phyloP scores from a whole-genome alignment of 1,140 invertebrate genomes.

The Sinonovacula constricta region DNA sequence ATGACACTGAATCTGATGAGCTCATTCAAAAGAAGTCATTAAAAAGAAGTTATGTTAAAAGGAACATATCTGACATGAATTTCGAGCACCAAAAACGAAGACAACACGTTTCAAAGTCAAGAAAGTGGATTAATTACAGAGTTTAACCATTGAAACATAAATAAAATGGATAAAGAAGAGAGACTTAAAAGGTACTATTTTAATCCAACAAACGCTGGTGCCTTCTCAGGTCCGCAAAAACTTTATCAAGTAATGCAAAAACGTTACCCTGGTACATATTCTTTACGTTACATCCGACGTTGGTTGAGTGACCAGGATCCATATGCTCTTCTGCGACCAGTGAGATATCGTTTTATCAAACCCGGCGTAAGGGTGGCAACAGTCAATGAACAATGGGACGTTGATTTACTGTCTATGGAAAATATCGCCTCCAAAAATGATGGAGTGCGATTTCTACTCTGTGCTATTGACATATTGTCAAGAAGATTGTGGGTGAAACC shows the following conservation, averaged over 20 bases:
- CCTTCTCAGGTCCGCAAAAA: not conserved
- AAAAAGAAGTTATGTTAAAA: no score
- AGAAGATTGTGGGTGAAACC: conserved; percentile 43
- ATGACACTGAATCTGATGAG: no score
- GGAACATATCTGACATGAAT: no score
- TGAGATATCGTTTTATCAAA: conserved; percentile 14
- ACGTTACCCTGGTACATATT: not conserved
- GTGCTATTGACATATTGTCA: conserved; percentile 44
- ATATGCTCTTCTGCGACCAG: conserved; percentile 11
- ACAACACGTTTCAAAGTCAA: no score
- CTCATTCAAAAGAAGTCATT: no score
- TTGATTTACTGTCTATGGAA: conserved; percentile 41
- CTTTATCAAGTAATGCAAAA: not conserved
- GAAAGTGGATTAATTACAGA: no score
- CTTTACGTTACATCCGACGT: not conserved
- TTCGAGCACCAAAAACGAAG: no score
- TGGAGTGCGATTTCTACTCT: conserved; percentile 28
- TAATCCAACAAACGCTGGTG: not conserved
- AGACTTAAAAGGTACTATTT: not conserved
- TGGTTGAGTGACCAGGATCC: conserved; percentile 40
- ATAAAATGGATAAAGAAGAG: conserved; percentile 17
- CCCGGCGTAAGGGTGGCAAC: conserved; percentile 13
- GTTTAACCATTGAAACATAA: no score
- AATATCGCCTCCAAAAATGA: conserved; percentile 27
- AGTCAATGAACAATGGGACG: conserved; percentile 31